phyloP scores from a whole-genome alignment of 64 coral and sea anemone genomes.

The Montipora cactus region DNA sequence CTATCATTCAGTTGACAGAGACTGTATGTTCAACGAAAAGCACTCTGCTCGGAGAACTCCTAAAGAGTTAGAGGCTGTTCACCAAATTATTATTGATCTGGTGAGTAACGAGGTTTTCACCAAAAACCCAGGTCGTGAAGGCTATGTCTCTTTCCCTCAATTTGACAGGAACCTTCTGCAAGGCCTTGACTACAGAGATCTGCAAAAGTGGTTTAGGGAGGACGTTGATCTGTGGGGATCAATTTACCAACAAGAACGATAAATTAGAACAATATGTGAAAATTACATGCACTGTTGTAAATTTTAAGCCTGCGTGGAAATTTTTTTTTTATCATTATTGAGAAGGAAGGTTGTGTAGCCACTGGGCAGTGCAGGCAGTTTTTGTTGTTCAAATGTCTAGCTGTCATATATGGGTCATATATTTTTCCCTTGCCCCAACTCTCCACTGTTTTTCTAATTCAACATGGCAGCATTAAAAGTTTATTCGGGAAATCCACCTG shows the following conservation, averaged over 20 bases:
- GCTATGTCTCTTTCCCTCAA: slow-evolving; percentile 2
- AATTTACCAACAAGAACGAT: slow-evolving; percentile 8
- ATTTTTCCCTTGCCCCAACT: background rate
- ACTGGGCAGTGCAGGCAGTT: background rate
- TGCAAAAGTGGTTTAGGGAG: background rate
- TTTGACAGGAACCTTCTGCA: background rate
- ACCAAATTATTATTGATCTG: slow-evolving; percentile 33
- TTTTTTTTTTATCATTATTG: background rate
- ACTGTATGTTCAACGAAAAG: slow-evolving; percentile 9
- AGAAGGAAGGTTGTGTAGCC: background rate
- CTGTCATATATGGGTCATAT: background rate
- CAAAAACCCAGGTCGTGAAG: background rate
- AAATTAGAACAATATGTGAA: background rate
- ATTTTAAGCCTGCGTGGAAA: background rate
- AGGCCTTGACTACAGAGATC: background rate
- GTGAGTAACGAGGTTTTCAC: slow-evolving; percentile 26
- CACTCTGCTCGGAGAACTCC: background rate
- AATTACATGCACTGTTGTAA: background rate
- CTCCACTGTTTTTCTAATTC: background rate
- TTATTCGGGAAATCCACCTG: background rate
- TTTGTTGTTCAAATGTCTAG: background rate
- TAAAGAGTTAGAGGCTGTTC: slow-evolving; percentile 18
- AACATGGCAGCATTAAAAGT: background rate
- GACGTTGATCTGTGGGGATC: slow-evolving; percentile 14
- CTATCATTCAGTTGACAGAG: slow-evolving; percentile 45